Evolutionary conservation across 2,888 invertebrate species (phyloP), one percentile per base, ranked within the genome.

Genomic region (Iphiclides podalirius): DNA sequence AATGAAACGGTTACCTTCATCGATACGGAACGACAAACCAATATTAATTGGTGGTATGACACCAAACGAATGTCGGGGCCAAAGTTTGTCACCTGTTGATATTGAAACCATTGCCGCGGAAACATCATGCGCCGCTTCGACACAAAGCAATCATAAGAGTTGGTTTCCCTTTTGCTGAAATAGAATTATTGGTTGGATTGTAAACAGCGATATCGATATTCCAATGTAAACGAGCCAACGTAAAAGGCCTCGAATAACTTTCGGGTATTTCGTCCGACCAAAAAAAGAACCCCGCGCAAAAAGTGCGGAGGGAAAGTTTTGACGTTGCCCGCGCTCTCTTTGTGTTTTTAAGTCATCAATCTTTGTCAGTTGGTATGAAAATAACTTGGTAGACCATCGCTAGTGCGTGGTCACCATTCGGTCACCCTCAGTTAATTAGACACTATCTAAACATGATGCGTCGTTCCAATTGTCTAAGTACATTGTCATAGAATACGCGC

Each of bases 371-470:
- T 9, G 8, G 26, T 1, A 33, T 8, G 14, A 16, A 12, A 41
- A 3, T 16, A n/a, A 4, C n/a, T 35, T 9, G 1, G 14, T 14
- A 23, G 20, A 13, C 8, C 26, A 4, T 4, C 9, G n/a, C 14
- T n/a, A n/a, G n/a, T n/a, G n/a, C 12, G 36, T 33, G 33, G 13
- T 42, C 15, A 42, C 36, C 31, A 37, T 31, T 42, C 42, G 16
- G 31, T 23, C 37, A 17, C 15, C 42, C 37, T 37, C 9, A 46
- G 56, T 52, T 75, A 77, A 73, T 79, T 72, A 79, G 72, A 57
- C 69, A 64, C 69, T 80, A 74, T 71, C 64, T 66, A 82, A 72
- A 64, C 81, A 77, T 43, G 47, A 52, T 53, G 59, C 76, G 80
- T 75, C 64, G 61, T 63, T 59, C 59, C 66, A 66, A 71, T 69